Conservation (phyloP, 2,888 invertebrate species). For the Hofmannophila pseudospretella region DNA sequence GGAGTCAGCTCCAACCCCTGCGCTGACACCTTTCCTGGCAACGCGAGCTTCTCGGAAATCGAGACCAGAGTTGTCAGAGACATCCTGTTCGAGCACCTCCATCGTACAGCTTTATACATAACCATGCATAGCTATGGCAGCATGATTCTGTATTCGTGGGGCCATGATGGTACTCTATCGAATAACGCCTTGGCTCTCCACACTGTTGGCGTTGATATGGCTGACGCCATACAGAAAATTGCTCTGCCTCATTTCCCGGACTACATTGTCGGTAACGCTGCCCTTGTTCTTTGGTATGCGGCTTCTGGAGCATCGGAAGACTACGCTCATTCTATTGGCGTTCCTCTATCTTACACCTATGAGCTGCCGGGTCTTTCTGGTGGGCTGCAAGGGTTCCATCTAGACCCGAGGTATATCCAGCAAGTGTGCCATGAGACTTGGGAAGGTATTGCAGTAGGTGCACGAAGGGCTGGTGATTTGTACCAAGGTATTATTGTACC, state of each 20-base stretch:
- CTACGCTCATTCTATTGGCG: constrained; percentile 76
- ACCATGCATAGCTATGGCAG: constrained; percentile 88
- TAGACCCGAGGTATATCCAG: constrained; percentile 72
- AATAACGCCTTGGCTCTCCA: constrained; percentile 63
- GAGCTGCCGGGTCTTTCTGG: constrained; percentile 79
- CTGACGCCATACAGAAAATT: constrained; percentile 45
- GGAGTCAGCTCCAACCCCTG: constrained; percentile 78
- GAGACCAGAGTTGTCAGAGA: constrained; percentile 80
- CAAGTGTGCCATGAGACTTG: constrained; percentile 79
- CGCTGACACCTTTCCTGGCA: constrained; percentile 79
- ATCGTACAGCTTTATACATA: constrained; percentile 79
- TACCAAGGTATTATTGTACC: background rate
- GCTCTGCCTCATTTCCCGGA: constrained; percentile 45
- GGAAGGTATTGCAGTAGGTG: constrained; percentile 72
- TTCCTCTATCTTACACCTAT: constrained; percentile 79
- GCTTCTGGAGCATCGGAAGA: constrained; percentile 82
- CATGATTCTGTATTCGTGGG: constrained; percentile 83
- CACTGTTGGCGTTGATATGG: constrained; percentile 54
- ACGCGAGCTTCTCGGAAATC: constrained; percentile 80
- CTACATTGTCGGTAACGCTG: constrained; percentile 75
- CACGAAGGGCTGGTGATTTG: constrained; percentile 33
- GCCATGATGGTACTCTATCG: constrained; percentile 73
- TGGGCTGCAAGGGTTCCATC: constrained; percentile 71
- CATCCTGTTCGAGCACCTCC: constrained; percentile 67
- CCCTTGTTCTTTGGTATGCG: constrained; percentile 69